Evolutionary conservation across 1,140 invertebrate genomes (phyloP).

Genomic region (Procambarus virginalis): DNA sequence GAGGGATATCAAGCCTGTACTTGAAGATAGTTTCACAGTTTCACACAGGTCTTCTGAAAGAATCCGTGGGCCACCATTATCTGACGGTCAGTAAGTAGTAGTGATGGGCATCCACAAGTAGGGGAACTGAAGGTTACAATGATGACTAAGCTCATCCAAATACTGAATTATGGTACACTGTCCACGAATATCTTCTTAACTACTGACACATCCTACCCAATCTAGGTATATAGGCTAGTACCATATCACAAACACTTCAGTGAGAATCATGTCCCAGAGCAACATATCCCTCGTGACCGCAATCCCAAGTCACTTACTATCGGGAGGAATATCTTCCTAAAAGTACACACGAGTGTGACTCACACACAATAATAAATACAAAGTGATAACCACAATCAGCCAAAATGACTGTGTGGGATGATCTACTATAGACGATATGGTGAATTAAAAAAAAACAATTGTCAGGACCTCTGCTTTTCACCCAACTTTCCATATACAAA

Average conservation of each 20-base stretch:
- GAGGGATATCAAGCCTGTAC: neutral
- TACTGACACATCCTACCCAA: neutral
- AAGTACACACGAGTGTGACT: no score
- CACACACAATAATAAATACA: no score
- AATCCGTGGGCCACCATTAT: neutral
- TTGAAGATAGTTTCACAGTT: neutral
- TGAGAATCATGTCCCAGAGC: neutral
- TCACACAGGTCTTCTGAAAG: no score
- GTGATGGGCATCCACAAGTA: conserved; percentile 30
- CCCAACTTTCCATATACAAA: conserved; percentile 16
- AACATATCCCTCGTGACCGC: neutral
- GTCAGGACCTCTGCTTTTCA: no score
- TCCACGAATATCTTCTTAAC: neutral
- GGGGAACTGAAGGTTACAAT: neutral
- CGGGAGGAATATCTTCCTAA: conserved; percentile 8
- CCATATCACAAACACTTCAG: neutral
- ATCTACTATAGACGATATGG: no score
- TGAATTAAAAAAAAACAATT: no score
- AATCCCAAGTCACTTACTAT: neutral
- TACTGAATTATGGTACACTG: neutral
- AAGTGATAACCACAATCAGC: no score
- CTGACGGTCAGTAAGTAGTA: conserved; percentile 12
- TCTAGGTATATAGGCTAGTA: neutral
- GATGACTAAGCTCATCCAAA: neutral
- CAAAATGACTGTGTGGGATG: no score